Evolutionary conservation across 2,797 vertebrate genomes (phyloP), one percentile per base, ranked within the genome.

Genomic region (Salmo trutta): DNA sequence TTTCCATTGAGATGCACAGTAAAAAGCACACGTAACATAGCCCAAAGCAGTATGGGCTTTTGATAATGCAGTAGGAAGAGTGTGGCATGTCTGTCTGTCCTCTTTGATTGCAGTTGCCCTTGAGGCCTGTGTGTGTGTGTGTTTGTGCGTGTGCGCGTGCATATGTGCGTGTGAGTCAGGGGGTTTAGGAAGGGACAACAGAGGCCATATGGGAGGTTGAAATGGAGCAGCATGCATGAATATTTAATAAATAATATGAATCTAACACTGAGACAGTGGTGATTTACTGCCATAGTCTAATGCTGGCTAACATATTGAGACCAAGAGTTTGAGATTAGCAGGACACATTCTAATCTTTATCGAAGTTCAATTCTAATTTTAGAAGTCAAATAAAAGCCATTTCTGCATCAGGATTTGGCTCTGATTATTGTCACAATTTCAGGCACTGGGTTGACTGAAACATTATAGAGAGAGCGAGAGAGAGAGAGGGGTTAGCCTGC

Each of bases 21-120:
- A 52, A 78, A 56, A 78, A 70, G 79, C 80, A 75, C 71, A 41
- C 62, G 75, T 29, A 74, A 52, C 29, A 51, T 41, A 53, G 78
- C 80, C 69, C 70, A 16, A 15, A 66, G 71, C 71, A 72, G 24
- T 7, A 54, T 8, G 51, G 59, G 41, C 47, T 73, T 15, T 67
- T 15, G 36, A 41, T 4, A 21, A 73, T n/a, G 24, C 52, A 41
- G 69, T 51, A 52, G 33, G 21, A 62, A 19, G 27, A 56, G 51
- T 69, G 3, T 53, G 29, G 47, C 51, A 4, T 54, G 65, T 33
- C 17, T 77, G 53, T 15, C 70, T 66, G 73, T 75, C 53, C 73
- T 77, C 41, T 82, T 51, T 56, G 68, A 69, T 75, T 74, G 68
- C 53, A 19, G 33, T 24, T 8, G 1, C 19, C 56, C 21, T 27